Evolutionary conservation across 2,797 vertebrate species (phyloP), one percentile per base, ranked within the genome.

Genomic region (Centroberyx gerrardi): DNA sequence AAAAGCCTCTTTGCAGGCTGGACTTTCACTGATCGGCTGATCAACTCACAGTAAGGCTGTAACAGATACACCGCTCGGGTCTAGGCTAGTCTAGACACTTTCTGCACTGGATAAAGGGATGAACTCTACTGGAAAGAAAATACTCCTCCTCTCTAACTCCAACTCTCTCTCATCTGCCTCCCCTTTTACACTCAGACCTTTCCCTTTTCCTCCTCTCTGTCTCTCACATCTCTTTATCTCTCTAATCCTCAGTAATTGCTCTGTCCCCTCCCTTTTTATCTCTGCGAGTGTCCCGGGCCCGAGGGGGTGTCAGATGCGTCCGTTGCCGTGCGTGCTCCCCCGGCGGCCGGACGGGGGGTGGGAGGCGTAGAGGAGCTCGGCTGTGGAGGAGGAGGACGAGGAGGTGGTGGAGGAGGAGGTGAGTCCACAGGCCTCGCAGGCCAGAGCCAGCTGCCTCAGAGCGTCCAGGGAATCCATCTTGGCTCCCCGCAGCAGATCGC

Each of bases 381-480:
- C 88, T 0, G 82, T 62, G 59, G 90, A 87, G 61, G 93, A 65
- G 38, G 95, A 93, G 88, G 80, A 72, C 80, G 80, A 83, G 78
- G 89, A 87, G 53, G 94, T 48, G 69, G 94, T 65, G 53, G 88
- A 86, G 76, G 85, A 76, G 62, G 92, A 64, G 77, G 95, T 95
- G 91, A 99, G 95, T 73, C 97, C 97, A 0, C 96, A 98, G 0
- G 96, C 96, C 84, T 97, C 94, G 54, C 97, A 98, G 0, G 97
- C 98, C 93, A 98, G 92, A 51, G 97, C 97, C 88, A 99, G 95
- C 94, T 99, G 98, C 90, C 97, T 96, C 94, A 99, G 95, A 76
- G 97, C 96, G 60, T 99, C 98, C 87, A 97, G 71, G 46, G 97
- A 96, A 80, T 99, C 98, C 0, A 95, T 95, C 95, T 96, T 99